Conservation (phyloP, 2,797 vertebrate species). For the Gymnothorax javanicus region DNA sequence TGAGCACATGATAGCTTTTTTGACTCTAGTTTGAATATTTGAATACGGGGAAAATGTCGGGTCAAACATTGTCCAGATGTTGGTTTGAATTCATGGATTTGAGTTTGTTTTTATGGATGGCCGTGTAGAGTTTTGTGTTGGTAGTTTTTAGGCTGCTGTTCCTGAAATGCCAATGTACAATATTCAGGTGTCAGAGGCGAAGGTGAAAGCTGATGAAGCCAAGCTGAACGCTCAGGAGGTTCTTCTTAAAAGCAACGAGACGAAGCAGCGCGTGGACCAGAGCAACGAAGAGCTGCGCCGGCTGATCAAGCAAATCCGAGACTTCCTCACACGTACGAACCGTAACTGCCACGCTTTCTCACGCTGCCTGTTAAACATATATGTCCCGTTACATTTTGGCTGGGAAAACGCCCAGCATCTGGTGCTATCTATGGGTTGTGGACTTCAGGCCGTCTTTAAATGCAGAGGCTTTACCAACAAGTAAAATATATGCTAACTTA, state of each 20-base stretch:
- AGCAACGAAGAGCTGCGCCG: slow-evolving; percentile 90
- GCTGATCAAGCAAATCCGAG: slow-evolving; percentile 90
- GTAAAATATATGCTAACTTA: no score
- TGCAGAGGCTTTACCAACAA: no score
- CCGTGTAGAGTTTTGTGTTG: neutral
- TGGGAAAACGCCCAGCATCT: no score
- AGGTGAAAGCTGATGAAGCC: slow-evolving; percentile 87
- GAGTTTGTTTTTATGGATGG: neutral
- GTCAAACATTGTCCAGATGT: neutral
- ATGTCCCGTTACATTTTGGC: no score
- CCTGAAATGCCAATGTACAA: neutral
- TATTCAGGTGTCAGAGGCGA: slow-evolving; percentile 86
- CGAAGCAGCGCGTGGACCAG: slow-evolving; percentile 84
- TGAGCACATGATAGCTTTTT: neutral
- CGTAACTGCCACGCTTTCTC: neutral
- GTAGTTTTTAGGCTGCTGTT: slow-evolving; percentile 44
- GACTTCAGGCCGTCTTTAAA: no score
- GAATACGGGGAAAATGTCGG: no score
- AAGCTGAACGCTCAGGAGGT: slow-evolving; percentile 86
- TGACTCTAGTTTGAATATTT: neutral
- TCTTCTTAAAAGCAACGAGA: slow-evolving; percentile 86
- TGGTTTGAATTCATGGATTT: neutral
- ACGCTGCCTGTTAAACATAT: no score
- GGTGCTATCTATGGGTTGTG: no score
- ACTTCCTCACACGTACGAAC: slow-evolving; percentile 89